phyloP scores from a whole-genome alignment of 2,888 invertebrate species.

The Sphinx pinastri region DNA sequence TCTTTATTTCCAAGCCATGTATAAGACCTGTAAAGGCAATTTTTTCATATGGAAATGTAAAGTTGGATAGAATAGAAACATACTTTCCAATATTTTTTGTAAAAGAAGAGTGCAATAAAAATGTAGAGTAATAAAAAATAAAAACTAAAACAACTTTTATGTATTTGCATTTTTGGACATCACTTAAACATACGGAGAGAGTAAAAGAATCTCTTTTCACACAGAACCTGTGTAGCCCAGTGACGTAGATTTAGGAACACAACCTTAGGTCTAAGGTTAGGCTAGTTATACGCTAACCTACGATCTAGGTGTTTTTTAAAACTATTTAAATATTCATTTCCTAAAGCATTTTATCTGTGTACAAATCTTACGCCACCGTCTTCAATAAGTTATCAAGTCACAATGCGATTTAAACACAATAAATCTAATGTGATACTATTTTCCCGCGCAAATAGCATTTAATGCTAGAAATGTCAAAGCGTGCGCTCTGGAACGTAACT shows the following conservation, averaged over 20 bases:
- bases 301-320: not conserved
- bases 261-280: not conserved
- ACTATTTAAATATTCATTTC: constrained; percentile 2
- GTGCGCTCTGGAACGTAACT: not conserved
- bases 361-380: not conserved
- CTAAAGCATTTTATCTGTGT: not conserved
- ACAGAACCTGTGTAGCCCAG: not conserved
- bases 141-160: not conserved
- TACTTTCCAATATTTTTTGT: not conserved
- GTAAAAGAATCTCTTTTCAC: not conserved
- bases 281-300: not conserved
- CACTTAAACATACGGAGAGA: constrained; percentile 17
- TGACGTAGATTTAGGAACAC: not conserved
- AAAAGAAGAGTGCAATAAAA: not conserved
- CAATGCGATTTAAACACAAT: constrained; percentile 8
- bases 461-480: constrained; percentile 9
- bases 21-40: too few relatives aligned
- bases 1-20: too few relatives aligned
- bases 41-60: too few relatives aligned
- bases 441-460: constrained; percentile 10
- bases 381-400: not conserved
- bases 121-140: not conserved
- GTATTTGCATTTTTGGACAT: constrained; percentile 20
- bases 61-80: too few relatives aligned
- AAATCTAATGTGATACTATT: not conserved